phyloP scores from a whole-genome alignment of 2,888 invertebrate species.

The Lasioglossum villosulum region DNA sequence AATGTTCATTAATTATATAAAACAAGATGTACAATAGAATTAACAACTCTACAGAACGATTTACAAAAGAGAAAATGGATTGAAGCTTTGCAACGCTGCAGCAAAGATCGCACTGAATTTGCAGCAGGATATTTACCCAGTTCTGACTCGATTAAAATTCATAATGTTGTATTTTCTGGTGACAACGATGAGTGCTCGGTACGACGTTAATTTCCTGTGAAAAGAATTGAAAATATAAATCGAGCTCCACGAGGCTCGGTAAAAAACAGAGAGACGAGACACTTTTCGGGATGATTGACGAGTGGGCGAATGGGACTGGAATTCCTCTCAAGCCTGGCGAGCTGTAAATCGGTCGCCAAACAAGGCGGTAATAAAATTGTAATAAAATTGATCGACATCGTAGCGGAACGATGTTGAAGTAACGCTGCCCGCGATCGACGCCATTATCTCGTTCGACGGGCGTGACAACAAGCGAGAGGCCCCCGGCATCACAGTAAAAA shows the following conservation, averaged over 20 bases:
- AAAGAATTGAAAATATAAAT: neutral
- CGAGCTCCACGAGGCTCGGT: neutral
- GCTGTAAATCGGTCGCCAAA: neutral
- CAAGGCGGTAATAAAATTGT: constrained; percentile 2
- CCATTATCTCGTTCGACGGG: constrained; percentile 26
- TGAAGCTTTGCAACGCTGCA: neutral
- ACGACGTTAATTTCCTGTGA: neutral
- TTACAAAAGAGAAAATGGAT: neutral
- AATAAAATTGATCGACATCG: constrained; percentile 5
- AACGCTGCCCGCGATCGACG: constrained; percentile 9
- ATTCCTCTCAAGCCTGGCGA: neutral
- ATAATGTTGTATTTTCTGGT: neutral
- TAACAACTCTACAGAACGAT: neutral
- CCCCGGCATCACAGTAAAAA: neutral
- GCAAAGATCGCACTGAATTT: neutral
- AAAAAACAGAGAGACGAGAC: neutral
- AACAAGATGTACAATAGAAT: neutral
- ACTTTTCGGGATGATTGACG: neutral
- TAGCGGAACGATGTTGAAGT: constrained; percentile 3
- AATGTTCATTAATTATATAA: neutral
- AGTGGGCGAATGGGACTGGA: neutral
- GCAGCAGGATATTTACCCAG: neutral
- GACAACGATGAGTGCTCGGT: neutral
- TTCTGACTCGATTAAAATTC: neutral
- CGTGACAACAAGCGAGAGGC: constrained; percentile 15